Base-by-base conservation (phyloP, 2,113 vertebrate species). In the Hoplias malabaricus region DNA sequence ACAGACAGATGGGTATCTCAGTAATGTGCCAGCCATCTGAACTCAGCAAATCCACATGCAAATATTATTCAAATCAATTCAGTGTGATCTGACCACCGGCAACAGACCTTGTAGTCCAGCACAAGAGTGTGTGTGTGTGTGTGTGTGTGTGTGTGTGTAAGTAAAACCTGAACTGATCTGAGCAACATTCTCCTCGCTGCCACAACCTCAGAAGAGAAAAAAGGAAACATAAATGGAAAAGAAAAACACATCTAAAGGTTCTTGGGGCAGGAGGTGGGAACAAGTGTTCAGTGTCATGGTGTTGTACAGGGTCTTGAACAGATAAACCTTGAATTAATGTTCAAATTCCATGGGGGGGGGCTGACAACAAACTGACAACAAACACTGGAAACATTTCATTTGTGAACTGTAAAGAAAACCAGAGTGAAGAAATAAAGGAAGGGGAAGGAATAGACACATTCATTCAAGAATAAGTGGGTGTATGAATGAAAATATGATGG, bases 51-150 rank as follows among this genome's bases (percentile, higher is more conserved):
- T 74, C 78, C 75, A 79, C 79, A 81, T 84, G 82, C 82, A 84
- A 84, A 84, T 84, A 79, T 78, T 81, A 84, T 84, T 84, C 79
- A 84, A 84, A 81, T 81, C 66, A 59, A 91, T 90, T 91, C 89
- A 80, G 86, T 80, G 85, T 63, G 74, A 76, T 76, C 79, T 43
- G 75, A 81, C 62, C 56, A 81, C 62, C n/a, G 61, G 68, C 62
- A 73, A 73, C 62, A 77, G 62, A 69, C 85, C 83, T 87, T 89
- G 76, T 88, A 90, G 33, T 16, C 21, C 33, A 48, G 57, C 7
- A 5, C 3, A 33, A 19, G 13, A 19, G 53, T 43, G 38, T 61
- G 54, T 73, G 70, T 33, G 38, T 46, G 25, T 46, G 40, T 62
- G 56, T 48, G 38, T 62, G 56, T 27, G 31, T 50, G 40, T 61